Evolutionary conservation across 2,888 invertebrate genomes (phyloP).

Genomic region (Ornithoptera alexandrae): DNA sequence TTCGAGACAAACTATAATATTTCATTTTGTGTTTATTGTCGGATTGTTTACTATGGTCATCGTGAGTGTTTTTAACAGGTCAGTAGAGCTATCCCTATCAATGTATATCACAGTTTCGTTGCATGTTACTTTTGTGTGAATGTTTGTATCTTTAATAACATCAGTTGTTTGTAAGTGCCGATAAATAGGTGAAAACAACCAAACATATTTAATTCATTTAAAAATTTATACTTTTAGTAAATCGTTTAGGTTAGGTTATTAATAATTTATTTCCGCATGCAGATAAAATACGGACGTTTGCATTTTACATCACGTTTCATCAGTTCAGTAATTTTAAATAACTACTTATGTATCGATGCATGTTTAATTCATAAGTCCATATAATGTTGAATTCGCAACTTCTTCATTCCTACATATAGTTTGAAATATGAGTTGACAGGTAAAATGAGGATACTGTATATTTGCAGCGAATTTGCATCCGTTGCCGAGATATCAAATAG

Average conservation of each 20-base stretch:
- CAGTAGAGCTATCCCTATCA: slow-evolving; percentile 41
- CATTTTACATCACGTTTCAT: slow-evolving; percentile 42
- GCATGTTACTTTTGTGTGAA: slow-evolving; percentile 25
- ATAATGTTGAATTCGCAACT: slow-evolving; percentile 36
- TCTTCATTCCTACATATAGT: slow-evolving; percentile 12
- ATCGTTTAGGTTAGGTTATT: background rate
- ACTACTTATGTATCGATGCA: slow-evolving; percentile 33
- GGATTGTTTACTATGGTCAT: slow-evolving; percentile 78
- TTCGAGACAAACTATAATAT: slow-evolving; percentile 35
- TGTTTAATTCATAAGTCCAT: slow-evolving; percentile 39
- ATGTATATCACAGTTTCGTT: slow-evolving; percentile 28
- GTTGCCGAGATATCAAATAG: slow-evolving; percentile 21
- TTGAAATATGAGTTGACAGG: slow-evolving; percentile 16
- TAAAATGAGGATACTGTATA: slow-evolving; percentile 17
- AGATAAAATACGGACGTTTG: slow-evolving; percentile 33
- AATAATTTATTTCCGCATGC: slow-evolving; percentile 19
- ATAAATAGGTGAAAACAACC: too few species aligned
- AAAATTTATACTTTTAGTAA: too few species aligned
- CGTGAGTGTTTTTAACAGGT: slow-evolving; percentile 78
- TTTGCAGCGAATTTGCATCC: slow-evolving; percentile 21
- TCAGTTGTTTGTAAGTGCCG: slow-evolving; percentile 6
- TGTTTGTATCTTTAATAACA: slow-evolving; percentile 12
- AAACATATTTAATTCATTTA: too few species aligned
- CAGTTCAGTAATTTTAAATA: slow-evolving; percentile 38
- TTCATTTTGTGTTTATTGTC: slow-evolving; percentile 40